Evolutionary conservation across 2,888 invertebrate species (phyloP), one percentile per base, ranked within the genome.

Genomic region (Dynastes tityus): DNA sequence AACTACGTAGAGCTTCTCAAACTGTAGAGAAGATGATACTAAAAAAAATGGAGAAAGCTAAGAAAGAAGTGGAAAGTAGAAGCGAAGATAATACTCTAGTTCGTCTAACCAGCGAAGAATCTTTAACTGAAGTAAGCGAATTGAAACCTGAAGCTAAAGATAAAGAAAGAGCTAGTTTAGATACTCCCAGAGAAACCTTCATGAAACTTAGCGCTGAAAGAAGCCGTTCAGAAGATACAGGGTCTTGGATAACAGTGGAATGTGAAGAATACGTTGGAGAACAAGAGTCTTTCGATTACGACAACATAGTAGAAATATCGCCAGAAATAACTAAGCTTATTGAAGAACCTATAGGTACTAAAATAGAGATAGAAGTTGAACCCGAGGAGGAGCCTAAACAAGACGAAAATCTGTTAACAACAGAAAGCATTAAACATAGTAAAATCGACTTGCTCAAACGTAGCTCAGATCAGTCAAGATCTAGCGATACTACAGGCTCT

Each of bases 391-490:
- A 45, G 8, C 45, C 55, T 80, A 84, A 85, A 32, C 81, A 85
- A 2, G 88, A 88, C 49, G 88, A 84, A 77, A 88, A 89, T 81
- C 45, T 80, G 5, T 51, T 87, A 51, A 88, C 90, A 27, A 90
- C 91, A 0, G 91, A 90, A 82, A 90, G 22, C 16, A 58, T 89
- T 2, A 90, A 89, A 84, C 89, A 91, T 67, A 84, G 83, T 27
- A 89, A 88, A 76, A 89, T 89, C 80, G 92, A 92, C 84, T 85
- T 92, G 65, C 87, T 93, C 2, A 93, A 94, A 85, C 88, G 94
- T 32, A 94, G 93, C 82, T 92, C 94, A 0, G 95, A 95, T 86
- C 93, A 94, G 79, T 95, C 95, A 0, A 90, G 93, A 82, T 95
- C 95, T 84, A 95, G 95, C 1, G 95, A 95, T 84, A 94, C 94